A percentile compares a stretch with the other conserved stretches of the same genome.
These are phyloP conservation scores for Bilobella aurantiaca DNA, from an alignment of 1,140 invertebrate species.

Conservation along the genomic window DNA sequence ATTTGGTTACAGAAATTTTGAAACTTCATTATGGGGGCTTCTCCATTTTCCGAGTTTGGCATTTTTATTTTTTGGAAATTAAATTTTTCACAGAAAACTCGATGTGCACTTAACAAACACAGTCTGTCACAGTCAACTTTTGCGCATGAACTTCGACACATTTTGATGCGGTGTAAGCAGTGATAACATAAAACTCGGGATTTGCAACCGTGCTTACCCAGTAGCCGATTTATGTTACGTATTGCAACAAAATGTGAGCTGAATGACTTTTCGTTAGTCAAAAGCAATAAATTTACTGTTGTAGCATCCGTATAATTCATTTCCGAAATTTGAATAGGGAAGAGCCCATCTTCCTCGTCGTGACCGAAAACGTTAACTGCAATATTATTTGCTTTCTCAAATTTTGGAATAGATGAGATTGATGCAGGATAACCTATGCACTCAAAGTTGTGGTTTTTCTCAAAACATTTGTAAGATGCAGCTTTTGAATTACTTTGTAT, in stretches of 20 bases:
- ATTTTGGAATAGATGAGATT: neutral
- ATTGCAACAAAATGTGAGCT: neutral
- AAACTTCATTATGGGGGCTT: neutral
- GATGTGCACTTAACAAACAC: neutral
- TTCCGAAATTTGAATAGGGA: neutral
- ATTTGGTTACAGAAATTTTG: slow-evolving; percentile 8
- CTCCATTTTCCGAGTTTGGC: slow-evolving; percentile 1
- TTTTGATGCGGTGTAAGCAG: neutral
- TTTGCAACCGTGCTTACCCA: neutral
- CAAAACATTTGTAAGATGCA: neutral
- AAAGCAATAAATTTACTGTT: neutral
- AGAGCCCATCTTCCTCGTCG: neutral
- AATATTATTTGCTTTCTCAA: neutral
- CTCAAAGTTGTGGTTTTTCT: neutral
- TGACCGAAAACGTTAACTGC: neutral
- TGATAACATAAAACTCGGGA: neutral
- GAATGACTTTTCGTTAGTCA: neutral
- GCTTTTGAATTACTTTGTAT: neutral
- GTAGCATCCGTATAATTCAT: neutral
- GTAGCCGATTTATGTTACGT: neutral
- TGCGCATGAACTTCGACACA: neutral
- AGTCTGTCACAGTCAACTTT: neutral
- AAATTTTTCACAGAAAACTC: neutral
- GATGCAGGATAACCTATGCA: neutral
- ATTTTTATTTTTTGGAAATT: neutral